Base-by-base conservation (phyloP, 2,888 invertebrate genomes). In the Oasisia sp. region DNA sequence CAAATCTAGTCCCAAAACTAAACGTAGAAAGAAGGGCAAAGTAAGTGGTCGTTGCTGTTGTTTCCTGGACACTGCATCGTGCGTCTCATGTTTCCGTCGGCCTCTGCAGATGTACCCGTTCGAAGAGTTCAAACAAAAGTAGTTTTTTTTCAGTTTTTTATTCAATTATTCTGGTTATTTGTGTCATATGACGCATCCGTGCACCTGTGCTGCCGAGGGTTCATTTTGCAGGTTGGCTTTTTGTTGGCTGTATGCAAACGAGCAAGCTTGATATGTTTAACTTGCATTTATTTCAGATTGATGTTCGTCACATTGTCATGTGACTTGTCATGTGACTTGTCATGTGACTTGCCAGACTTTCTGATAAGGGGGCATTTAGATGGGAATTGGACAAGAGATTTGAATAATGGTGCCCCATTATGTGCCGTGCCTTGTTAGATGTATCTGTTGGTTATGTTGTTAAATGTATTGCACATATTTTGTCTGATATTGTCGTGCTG, bases 1-100 rank as follows among this genome's bases (percentile, higher is more conserved):
- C 74, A 27, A 74, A 74, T 74, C 74, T 74, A 74, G 27, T n/a
- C 74, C 74, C 74, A 74, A 74, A 74, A 74, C 74, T 74, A 74
- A 74, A 74, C 74, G 3, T 74, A 74, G n/a, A 27, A 74, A 74
- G 74, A 74, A 74, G 74, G 74, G 27, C 74, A 74, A 74, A 74
- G 74, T 74, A 74, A 74, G 74, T 74, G 74, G 27, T 74, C 74
- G 7, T 27, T 74, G n/a, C 74, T 74, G 14, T 7, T 74, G 74
- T 7, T 14, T 19, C n/a, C n/a, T 1, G 27, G 27, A 27, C 27
- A 74, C n/a, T 74, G 19, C n/a, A 74, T 74, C 27, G n/a, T 74
- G 74, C 27, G 27, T 8, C 14, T 74, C 19, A 5, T 74, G 11
- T 74, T 74, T 19, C 74, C n/a, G 74, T 74, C 74, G 27, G 74